phyloP scores from a whole-genome alignment of 2,113 vertebrate genomes.

The Ibidorhyncha struthersii region DNA sequence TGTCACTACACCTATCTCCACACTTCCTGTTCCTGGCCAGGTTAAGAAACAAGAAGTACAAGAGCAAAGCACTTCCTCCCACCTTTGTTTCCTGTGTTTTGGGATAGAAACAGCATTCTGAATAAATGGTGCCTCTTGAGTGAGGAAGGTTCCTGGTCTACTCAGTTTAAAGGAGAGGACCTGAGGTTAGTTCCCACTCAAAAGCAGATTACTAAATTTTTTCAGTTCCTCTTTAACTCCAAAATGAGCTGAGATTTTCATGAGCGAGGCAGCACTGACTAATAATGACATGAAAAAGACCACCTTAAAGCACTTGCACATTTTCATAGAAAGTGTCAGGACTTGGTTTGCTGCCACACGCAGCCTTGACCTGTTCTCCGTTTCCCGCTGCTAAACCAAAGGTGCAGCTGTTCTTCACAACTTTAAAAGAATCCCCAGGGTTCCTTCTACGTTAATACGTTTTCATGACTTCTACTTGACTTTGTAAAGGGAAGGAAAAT shows the following conservation, averaged over 20 bases:
- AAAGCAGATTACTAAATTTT: neutral
- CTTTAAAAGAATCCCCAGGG: neutral
- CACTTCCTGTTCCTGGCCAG: neutral
- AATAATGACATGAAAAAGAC: neutral
- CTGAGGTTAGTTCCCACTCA: neutral
- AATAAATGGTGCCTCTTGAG: neutral
- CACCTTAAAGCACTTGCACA: neutral
- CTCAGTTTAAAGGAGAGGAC: neutral
- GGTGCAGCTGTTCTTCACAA: neutral
- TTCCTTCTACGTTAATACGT: neutral
- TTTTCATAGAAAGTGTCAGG: neutral
- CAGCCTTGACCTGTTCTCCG: neutral
- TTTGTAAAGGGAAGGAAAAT: neutral
- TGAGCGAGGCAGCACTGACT: accelerated
- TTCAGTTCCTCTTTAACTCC: neutral
- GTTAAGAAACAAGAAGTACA: neutral
- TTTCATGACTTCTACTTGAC: neutral
- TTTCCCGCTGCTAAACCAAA: neutral
- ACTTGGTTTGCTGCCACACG: neutral
- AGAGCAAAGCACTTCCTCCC: neutral
- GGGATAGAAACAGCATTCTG: neutral
- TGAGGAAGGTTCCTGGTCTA: neutral
- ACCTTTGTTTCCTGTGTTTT: neutral
- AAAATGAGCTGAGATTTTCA: neutral
- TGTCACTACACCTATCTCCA: accelerated